These are phyloP conservation scores for Homalodisca vitripennis DNA, from an alignment of 1,140 invertebrate species.

Conservation along the genomic window DNA sequence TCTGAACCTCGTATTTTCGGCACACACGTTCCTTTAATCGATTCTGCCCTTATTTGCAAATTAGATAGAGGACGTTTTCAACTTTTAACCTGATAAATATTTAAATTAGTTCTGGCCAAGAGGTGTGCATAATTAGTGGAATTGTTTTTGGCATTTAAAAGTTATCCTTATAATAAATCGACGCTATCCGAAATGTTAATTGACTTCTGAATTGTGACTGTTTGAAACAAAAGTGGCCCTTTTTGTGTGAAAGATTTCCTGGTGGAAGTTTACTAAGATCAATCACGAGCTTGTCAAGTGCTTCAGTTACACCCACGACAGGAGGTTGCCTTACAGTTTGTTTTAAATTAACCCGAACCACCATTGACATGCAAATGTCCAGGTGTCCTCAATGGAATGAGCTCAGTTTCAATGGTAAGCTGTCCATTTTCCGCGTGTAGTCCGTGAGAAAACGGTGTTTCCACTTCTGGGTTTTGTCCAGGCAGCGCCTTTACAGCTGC, in stretches of 20 bases:
- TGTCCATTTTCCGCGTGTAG: slow-evolving; percentile 4
- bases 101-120: background rate
- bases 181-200: background rate
- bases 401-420: background rate
- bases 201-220: too few relatives aligned
- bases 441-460: slow-evolving; percentile 23
- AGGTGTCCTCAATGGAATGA: background rate
- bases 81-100: slow-evolving; percentile 10
- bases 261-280: too few relatives aligned
- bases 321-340: background rate
- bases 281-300: too few relatives aligned
- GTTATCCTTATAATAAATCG: background rate
- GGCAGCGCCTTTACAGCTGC: background rate
- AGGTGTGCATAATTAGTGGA: slow-evolving; percentile 2
- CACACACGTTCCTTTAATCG: slow-evolving; percentile 2
- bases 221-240: too few relatives aligned
- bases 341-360: background rate
- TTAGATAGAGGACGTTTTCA: background rate
- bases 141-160: too few relatives aligned
- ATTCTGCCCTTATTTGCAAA: slow-evolving; percentile 9
- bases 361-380: slow-evolving; percentile 7
- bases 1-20: slow-evolving; percentile 12
- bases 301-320: too few relatives aligned
- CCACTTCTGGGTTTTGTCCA: slow-evolving; percentile 4
- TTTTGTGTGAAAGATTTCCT: too few relatives aligned